phyloP scores from a whole-genome alignment of 1,140 invertebrate genomes.

The Planococcus citri region DNA sequence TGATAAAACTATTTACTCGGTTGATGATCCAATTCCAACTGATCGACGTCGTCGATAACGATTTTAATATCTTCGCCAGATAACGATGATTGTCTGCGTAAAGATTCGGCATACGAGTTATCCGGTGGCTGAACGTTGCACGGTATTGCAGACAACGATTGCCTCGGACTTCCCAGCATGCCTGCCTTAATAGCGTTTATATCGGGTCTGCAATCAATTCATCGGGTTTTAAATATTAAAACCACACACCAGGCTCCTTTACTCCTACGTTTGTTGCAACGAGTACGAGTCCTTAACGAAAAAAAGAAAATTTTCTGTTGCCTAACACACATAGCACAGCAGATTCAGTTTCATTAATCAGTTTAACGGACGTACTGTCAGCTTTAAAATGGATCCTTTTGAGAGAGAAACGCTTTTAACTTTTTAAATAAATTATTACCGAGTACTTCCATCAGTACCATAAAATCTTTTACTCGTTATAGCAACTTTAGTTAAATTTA shows the following conservation, averaged over 20 bases:
- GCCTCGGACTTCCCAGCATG: background rate
- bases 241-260: too few species aligned
- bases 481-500: background rate
- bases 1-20: conserved; percentile 15
- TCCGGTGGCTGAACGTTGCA: background rate
- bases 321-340: background rate
- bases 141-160: conserved; percentile 27
- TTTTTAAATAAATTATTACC: conserved; percentile 8
- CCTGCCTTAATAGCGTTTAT: conserved; percentile 22
- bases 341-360: conserved; percentile 3
- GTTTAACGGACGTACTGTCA: conserved; percentile 2
- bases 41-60: conserved; percentile 80
- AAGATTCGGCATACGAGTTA: conserved; percentile 28
- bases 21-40: conserved; percentile 35
- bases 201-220: conserved; percentile 21
- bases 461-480: conserved; percentile 4
- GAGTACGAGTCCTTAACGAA: too few species aligned
- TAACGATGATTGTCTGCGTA: conserved; percentile 62
- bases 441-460: conserved; percentile 6
- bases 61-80: conserved; percentile 85
- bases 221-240: conserved; percentile 21
- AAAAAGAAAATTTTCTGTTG: too few species aligned
- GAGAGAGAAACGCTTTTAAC: conserved; percentile 6
- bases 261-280: too few species aligned
- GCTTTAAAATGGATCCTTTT: background rate